Evolutionary conservation across 1,140 invertebrate species (phyloP), one percentile per base, ranked within the genome.

Genomic region (Drosophila melanogaster): DNA sequence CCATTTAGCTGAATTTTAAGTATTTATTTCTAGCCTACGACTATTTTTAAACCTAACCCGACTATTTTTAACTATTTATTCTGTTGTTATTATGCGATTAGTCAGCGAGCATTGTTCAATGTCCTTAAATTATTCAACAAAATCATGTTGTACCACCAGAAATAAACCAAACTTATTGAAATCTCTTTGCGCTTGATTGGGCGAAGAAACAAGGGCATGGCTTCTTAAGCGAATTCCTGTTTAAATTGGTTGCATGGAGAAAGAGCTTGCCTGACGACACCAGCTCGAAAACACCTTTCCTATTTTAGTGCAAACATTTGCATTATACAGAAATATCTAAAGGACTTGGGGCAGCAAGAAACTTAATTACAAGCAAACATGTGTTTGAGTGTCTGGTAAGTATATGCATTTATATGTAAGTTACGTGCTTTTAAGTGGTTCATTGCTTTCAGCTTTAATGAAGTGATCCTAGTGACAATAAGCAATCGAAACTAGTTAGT

Each of bases 1-100:
- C 85, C 84, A 89, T 89, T 89, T 77, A 89, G 65, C 24, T 38
- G 64, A 84, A 66, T 79, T 86, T 67, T 59, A 83, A 73, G 47
- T 83, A 89, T 87, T 79, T 86, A 85, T 74, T 78, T 50, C 30
- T 78, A 71, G 44, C 38, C 55, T 58, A 51, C 35, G 46, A 37
- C 26, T 47, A 40, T 60, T 50, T 12, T 62, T 62, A 50, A 70
- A 47, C 40, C 59, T 60, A 59, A 77, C 30, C 44, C 30, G 67
- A 61, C 62, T 81, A 69, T 59, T 40, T 66, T 43, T 60, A 61
- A 56, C 44, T 66, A 66, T 50, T 71, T 64, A 53, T 73, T 73
- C 71, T 65, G 56, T 59, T 77, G 76, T 81, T 85, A 74, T 86
- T 86, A 76, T 64, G 51, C 33, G 56, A 41, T 73, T 86, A 79